Evolutionary conservation across 2,797 vertebrate species (phyloP).

Genomic region (Discoglossus pictus): DNA sequence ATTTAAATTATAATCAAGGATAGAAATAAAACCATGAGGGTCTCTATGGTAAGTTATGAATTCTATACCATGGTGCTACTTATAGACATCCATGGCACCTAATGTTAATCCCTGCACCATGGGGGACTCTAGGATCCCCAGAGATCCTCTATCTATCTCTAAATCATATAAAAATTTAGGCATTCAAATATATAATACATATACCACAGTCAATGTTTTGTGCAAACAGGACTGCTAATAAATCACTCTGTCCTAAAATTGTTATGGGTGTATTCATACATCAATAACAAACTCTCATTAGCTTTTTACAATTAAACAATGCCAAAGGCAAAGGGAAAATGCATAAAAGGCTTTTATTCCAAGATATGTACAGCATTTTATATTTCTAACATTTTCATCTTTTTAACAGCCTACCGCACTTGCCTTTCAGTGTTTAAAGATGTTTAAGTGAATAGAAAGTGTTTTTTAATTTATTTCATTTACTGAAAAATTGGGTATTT

Average conservation of each 20-base stretch:
- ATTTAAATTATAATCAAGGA: too few species aligned
- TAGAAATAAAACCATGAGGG: too few species aligned
- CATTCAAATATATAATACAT: too few species aligned
- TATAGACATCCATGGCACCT: too few species aligned
- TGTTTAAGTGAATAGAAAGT: constrained; percentile 30
- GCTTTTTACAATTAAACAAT: constrained; percentile 38
- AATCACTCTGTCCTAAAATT: constrained; percentile 38
- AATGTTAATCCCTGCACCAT: too few species aligned
- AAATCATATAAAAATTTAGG: too few species aligned
- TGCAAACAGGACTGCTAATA: constrained; percentile 27
- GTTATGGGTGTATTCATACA: constrained; percentile 33
- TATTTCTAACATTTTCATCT: constrained; percentile 26
- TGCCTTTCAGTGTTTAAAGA: constrained; percentile 22
- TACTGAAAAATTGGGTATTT: too few species aligned
- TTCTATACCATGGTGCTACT: too few species aligned
- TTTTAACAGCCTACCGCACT: constrained; percentile 15
- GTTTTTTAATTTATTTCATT: too few species aligned
- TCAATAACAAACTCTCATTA: constrained; percentile 39
- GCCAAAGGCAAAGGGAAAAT: constrained; percentile 29
- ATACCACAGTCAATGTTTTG: constrained; percentile 35
- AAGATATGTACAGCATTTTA: constrained; percentile 13
- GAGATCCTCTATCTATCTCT: too few species aligned
- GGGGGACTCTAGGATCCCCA: too few species aligned
- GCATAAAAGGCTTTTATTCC: constrained; percentile 29
- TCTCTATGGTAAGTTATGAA: too few species aligned